Percentiles rank a stretch among this genome's conserved stretches.
phyloP scores from a whole-genome alignment of 1,140 invertebrate species.

The Cardiocondyla obscurior region DNA sequence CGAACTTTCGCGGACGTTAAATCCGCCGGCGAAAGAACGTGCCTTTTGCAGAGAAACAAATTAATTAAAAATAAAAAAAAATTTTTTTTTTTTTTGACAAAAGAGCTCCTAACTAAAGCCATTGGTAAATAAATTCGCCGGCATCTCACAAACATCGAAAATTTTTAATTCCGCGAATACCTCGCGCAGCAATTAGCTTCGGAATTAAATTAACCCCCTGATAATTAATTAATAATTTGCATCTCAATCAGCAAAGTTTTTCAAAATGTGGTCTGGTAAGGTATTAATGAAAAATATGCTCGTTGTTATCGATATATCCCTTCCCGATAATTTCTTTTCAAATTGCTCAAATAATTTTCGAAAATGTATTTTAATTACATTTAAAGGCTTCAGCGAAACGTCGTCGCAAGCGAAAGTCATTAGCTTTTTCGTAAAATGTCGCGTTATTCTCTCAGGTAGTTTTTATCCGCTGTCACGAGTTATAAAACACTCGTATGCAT shows the following conservation, averaged over 20 bases:
- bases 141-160: neutral
- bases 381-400: neutral
- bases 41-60: neutral
- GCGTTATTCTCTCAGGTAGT: neutral
- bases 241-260: neutral
- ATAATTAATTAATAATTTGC: conserved; percentile 7
- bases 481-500: conserved; percentile 5
- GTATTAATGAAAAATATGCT: neutral
- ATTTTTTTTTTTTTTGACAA: too few relatives aligned
- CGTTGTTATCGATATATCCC: neutral
- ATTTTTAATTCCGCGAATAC: neutral
- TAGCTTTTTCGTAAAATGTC: neutral
- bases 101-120: neutral
- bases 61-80: conserved; percentile 1
- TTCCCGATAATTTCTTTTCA: conserved; percentile 12
- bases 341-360: neutral
- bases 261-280: neutral
- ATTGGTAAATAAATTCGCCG: neutral
- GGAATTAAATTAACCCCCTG: neutral
- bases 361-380: conserved; percentile 14
- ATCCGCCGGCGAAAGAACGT: neutral
- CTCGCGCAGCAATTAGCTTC: neutral
- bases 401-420: neutral
- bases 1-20: conserved; percentile 20
- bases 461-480: conserved; percentile 1